Percentiles rank a stretch among this genome's conserved stretches.
Evolutionary conservation across 2,888 invertebrate species (phyloP).

Genomic region (Rhingia campestris): DNA sequence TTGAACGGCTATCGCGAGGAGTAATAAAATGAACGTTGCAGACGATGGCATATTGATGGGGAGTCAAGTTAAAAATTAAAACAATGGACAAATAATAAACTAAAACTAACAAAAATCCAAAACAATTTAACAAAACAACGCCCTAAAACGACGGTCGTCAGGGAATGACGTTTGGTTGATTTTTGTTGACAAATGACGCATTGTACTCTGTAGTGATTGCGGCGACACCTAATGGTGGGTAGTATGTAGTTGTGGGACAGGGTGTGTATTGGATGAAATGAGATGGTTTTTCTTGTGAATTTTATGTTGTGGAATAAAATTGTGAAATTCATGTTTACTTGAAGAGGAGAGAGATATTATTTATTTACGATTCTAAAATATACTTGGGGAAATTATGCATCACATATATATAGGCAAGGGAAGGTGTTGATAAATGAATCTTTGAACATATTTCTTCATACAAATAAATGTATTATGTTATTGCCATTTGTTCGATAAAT

Average conservation of each 20-base stretch:
- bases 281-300: too few relatives aligned
- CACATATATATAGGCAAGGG: too few relatives aligned
- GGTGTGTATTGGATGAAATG: neutral
- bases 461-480: too few relatives aligned
- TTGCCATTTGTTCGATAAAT: too few relatives aligned
- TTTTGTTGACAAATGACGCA: slow-evolving; percentile 40
- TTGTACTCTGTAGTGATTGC: neutral
- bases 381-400: too few relatives aligned
- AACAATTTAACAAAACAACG: slow-evolving; percentile 58
- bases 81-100: slow-evolving; percentile 26
- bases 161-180: slow-evolving; percentile 14
- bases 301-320: too few relatives aligned
- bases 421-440: too few relatives aligned
- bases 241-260: neutral
- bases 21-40: neutral
- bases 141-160: slow-evolving; percentile 44
- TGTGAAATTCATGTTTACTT: too few relatives aligned
- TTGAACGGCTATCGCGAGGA: slow-evolving; percentile 37
- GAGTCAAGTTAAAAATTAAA: neutral
- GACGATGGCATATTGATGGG: slow-evolving; percentile 20
- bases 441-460: too few relatives aligned
- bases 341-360: too few relatives aligned
- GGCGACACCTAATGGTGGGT: slow-evolving; percentile 18
- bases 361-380: too few relatives aligned
- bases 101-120: slow-evolving; percentile 22